Base-by-base conservation (phyloP, 2,888 invertebrate species). In the Melanotus villosus region DNA sequence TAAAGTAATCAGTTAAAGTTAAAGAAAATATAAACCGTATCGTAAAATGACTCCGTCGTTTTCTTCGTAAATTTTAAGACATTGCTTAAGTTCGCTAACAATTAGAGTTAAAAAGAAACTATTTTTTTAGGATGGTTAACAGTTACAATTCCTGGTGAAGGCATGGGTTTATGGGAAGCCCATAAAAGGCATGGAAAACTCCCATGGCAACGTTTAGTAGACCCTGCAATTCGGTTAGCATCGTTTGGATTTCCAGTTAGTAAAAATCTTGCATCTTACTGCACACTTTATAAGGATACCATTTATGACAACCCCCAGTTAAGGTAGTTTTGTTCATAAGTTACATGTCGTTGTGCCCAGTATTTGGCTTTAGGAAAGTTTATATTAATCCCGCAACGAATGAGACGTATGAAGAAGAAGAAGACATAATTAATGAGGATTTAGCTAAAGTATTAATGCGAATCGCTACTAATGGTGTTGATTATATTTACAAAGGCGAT, bases 261-360 rank as follows among this genome's bases (percentile, higher is more conserved):
- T 10, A 1, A 41, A 0, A 38, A 58, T 16, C 21, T 58, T 1
- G 58, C 58, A 1, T 10, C 2, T 4, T n/a, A 18, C 12, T 26
- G 41, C 10, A 14, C n/a, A 5, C 1, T 18, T 12, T 58, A 58
- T 12, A 77, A 81, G 1, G 75, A 74, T 18, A 70, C 75, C 2
- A 76, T 77, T n/a, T 77, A 82, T 71, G 59, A 72, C 0, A 83
- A 87, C 7, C 30, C 23, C 9, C 5, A n/a, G 1, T 10, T 50
- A 30, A 50, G 23, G 50, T 50, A 26, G 6, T 9, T 7, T 19
- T 19, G 2, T 2, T 14, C 14, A 21, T 16, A 21, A 45, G 3
- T 45, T 7, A n/a, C 21, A 3, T 6, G 16, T 6, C 41, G 5
- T 5, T 26, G 3, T 26, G 4, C 26, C 2, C n/a, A 38, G 36